Conservation (phyloP, 37 sponge, comb jelly and placozoan genomes). For the Axinella damicornis region DNA sequence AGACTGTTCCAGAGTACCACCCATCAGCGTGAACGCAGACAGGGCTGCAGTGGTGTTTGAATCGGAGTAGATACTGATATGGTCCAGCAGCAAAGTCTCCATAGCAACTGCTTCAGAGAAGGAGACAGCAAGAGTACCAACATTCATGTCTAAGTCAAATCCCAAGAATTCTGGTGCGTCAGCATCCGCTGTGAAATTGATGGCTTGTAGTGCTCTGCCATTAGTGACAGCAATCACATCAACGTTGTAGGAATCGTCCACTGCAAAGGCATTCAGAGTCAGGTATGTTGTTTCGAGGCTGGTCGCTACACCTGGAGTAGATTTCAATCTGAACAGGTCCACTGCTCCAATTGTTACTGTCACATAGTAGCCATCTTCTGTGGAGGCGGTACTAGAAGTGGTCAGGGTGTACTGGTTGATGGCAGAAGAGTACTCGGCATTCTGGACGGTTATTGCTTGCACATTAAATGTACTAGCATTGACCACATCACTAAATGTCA, state of each 20-base stretch:
- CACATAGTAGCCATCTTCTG: conserved; percentile 68
- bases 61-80: conserved; percentile 67
- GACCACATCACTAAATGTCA: conserved; percentile 89
- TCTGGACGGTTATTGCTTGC: conserved; percentile 71
- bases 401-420: conserved; percentile 61
- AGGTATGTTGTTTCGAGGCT: conserved; percentile 69
- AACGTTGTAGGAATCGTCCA: conserved; percentile 78
- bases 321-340: conserved; percentile 85
- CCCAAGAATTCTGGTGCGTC: conserved; percentile 60
- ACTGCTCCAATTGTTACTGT: conserved; percentile 72
- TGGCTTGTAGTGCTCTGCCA: conserved; percentile 69
- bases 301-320: conserved; percentile 64
- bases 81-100: conserved; percentile 42
- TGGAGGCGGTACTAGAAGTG: conserved; percentile 47
- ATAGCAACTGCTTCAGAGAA: conserved; percentile 84
- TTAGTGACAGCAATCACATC: conserved; percentile 87
- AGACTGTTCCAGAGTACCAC: conserved; percentile 49
- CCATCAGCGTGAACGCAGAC: conserved; percentile 49
- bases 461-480: conserved; percentile 67
- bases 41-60: conserved; percentile 34
- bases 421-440: conserved; percentile 24
- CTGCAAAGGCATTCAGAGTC: conserved; percentile 61
- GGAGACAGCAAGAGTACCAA: conserved; percentile 53
- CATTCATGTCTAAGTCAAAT: conserved; percentile 86
- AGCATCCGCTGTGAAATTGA: conserved; percentile 69